These are phyloP conservation scores for Indicator maculatus DNA, from an alignment of 2,113 vertebrate genomes.

Conservation along the genomic window DNA sequence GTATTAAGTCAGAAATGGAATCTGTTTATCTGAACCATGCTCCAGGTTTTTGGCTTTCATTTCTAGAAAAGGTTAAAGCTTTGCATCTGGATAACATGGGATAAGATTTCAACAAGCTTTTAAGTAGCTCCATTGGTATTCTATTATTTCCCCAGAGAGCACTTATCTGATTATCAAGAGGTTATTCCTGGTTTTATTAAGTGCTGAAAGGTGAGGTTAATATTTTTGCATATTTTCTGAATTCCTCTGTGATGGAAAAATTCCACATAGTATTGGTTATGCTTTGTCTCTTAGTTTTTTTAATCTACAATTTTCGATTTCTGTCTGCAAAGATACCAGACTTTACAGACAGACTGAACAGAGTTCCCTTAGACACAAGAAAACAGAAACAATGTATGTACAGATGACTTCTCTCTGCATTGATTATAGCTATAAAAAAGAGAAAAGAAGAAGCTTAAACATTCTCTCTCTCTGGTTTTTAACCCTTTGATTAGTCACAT, in stretches of 20 bases:
- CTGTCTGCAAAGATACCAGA: neutral
- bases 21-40: neutral
- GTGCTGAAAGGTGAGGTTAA: neutral
- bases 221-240: neutral
- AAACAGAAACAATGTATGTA: neutral
- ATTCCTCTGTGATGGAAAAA: neutral
- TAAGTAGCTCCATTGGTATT: neutral
- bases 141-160: neutral
- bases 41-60: neutral
- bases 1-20: neutral
- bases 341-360: neutral
- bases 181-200: neutral
- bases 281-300: neutral
- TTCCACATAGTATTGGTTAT: neutral
- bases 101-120: neutral
- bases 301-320: neutral
- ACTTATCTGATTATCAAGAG: neutral
- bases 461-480: neutral
- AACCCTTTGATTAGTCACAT: neutral
- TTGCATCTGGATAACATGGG: neutral
- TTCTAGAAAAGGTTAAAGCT: neutral
- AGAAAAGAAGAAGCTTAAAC: neutral
- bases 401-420: neutral
- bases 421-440: neutral
- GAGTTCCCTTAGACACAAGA: neutral